Conservation (phyloP, 2,888 invertebrate genomes). For the Andrena marginata region DNA sequence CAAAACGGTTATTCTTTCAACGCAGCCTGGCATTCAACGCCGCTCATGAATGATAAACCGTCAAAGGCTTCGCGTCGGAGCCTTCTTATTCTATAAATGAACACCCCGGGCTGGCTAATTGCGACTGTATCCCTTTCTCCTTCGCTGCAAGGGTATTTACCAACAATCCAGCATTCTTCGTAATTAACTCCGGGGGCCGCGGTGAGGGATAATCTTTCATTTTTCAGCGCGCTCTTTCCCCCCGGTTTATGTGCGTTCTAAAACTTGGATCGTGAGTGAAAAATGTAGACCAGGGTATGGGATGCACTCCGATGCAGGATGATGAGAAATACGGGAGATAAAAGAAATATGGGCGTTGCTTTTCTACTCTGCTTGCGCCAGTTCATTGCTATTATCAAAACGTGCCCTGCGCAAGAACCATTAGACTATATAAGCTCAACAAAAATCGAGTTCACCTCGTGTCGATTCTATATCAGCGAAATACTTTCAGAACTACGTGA, state of each 20-base stretch:
- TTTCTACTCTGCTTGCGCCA: too few relatives aligned
- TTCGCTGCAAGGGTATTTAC: conserved; percentile 1
- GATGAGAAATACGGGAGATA: too few relatives aligned
- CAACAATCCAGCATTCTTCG: conserved; percentile 18
- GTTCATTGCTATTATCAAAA: too few relatives aligned
- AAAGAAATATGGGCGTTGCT: too few relatives aligned
- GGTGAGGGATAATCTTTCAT: conserved; percentile 2
- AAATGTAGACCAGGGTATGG: not conserved
- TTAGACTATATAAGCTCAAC: too few relatives aligned
- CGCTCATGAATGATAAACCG: conserved; percentile 46
- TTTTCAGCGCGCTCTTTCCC: conserved; percentile 17
- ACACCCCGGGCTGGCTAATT: conserved; percentile 33
- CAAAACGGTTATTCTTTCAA: conserved; percentile 29
- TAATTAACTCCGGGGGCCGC: conserved; percentile 17
- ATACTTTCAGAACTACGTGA: too few relatives aligned
- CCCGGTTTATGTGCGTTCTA: not conserved
- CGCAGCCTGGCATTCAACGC: conserved; percentile 7
- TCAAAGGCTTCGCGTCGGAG: conserved; percentile 18
- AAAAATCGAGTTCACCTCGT: too few relatives aligned
- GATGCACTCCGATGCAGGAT: too few relatives aligned
- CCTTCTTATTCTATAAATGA: conserved; percentile 41
- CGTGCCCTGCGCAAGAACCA: too few relatives aligned
- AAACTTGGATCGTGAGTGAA: not conserved
- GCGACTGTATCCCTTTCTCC: conserved; percentile 15
- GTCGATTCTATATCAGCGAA: too few relatives aligned